Base-by-base conservation (phyloP, 2,888 invertebrate species). In the Lasioglossum vierecki region DNA sequence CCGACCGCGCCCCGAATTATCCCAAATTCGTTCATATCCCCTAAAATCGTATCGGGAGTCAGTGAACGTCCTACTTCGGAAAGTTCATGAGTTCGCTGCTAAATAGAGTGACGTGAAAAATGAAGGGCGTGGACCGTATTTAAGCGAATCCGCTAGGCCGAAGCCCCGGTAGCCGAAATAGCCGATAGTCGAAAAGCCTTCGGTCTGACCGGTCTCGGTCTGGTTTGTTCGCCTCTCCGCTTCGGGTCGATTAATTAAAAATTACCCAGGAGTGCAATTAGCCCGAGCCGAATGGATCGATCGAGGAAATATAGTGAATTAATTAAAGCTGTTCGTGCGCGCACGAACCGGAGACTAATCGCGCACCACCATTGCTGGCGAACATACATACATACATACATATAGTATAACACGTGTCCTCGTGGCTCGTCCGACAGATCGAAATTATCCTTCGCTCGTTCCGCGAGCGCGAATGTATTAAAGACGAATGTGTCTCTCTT, bases 261-360 rank as follows among this genome's bases (percentile, higher is more conserved):
- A 89, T 87, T 81, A 89, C 81, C 84, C 76, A n/a, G 75, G 77
- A 76, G 81, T 72, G 89, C 86, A 88, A 90, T 89, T 90, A 89
- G 85, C 83, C 76, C 44, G 60, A 39, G 49, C 77, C 80, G 82
- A 60, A 76, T 46, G 66, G 83, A 82, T 90, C 85, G 88, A 89
- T 89, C 83, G 82, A 87, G 91, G 84, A 91, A 90, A 91, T 88
- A 85, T 82, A 82, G 80, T 88, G 89, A 90, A 90, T 90, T 89
- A 89, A 89, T 89, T 88, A 89, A 88, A 88, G 75, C 79, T 49
- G 49, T 68, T 49, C 68, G 60, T 60, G 60, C 41, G 80, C 80
- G 41, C 44, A 66, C 78, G 63, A 44, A 66, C 44, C 76, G 79
- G 75, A 15, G 83, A n/a, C 53, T 75, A 53, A 68, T 79, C 77